Conservation (phyloP, 2,888 invertebrate genomes). For the Phytoseiulus persimilis region DNA sequence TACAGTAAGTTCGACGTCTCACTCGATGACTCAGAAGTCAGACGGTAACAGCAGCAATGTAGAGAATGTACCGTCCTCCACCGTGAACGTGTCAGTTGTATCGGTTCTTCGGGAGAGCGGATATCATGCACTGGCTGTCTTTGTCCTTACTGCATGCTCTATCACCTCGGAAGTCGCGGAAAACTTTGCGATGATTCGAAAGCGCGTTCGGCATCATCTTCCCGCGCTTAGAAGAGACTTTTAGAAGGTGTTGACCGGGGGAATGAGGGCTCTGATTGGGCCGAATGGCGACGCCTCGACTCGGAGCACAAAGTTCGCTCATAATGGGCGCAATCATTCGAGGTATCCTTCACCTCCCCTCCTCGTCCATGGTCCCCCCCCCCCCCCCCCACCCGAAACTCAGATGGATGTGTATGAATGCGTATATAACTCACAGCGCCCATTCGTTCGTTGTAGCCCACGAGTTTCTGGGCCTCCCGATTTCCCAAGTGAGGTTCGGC, state of each 20-base stretch:
- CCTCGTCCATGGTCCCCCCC: too few relatives aligned
- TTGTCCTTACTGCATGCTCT: too few relatives aligned
- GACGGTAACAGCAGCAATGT: too few relatives aligned
- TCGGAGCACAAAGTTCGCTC: not conserved
- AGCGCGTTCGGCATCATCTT: too few relatives aligned
- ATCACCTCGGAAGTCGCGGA: too few relatives aligned
- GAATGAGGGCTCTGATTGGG: not conserved
- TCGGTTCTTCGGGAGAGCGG: too few relatives aligned
- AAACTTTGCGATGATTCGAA: too few relatives aligned
- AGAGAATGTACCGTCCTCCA: too few relatives aligned
- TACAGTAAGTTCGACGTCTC: not conserved
- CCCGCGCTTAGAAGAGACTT: too few relatives aligned
- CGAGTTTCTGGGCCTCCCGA: not conserved
- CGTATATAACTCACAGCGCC: not conserved
- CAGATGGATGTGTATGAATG: not conserved
- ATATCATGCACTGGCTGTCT: too few relatives aligned
- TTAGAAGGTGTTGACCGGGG: not conserved
- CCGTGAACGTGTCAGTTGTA: too few relatives aligned
- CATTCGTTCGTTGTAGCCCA: not conserved
- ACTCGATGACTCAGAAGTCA: too few relatives aligned
- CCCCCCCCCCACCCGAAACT: not conserved
- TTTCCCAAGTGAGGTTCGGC: not conserved
- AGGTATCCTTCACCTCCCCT: not conserved
- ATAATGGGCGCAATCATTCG: not conserved
- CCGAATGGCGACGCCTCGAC: not conserved